Base-by-base conservation (phyloP, 2,797 vertebrate species). In the Odontamblyopus lacepedii region DNA sequence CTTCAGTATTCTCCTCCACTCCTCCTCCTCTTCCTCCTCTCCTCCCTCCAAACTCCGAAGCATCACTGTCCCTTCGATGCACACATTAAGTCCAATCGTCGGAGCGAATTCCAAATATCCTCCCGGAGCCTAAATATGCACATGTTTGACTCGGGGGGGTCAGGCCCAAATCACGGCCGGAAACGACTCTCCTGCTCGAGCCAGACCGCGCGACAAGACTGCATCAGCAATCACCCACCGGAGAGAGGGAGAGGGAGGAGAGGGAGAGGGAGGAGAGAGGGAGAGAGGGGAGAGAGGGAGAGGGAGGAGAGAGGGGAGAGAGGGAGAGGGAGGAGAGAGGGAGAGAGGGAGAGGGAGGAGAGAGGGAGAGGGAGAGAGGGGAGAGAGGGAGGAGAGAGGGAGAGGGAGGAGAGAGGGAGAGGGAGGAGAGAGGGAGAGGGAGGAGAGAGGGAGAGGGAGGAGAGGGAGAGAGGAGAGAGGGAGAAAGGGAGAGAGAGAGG, bases 91-190 rank as follows among this genome's bases (percentile, higher is more conserved):
- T 82, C 75, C 82, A 71, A 84, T 61, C 77, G 77, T 90, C 83
- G 44, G 70, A 80, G 83, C 88, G 87, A 91, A 93, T 91, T 85
- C 77, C 87, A 90, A 90, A 81, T 63, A 78, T 73, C 84, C 75
- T 69, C 73, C 70, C 74, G 44, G 76, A 82, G 84, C 88, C 12
- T 29, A 90, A 93, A 91, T 92, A 93, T 93, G 92, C 84, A 89
- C 92, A 93, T 93, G 88, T 92, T 92, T 92, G 91, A 93, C 91
- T 83, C 88, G 0, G 60, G 77, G 91, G 91, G 77, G 78, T 78
- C 80, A 86, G 85, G 82, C 80, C 78, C 86, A 78, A 86, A 85
- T 78, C 62, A 64, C 70, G 82, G 29, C 59, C 74, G 75, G 86
- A 88, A 85, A 86, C 81, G 2, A 72, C 74, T 61, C 85, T 70